Percentiles rank a stretch among this genome's conserved stretches.
These are phyloP conservation scores for Eurytoma californica DNA, from an alignment of 2,888 invertebrate genomes.

Conservation along the genomic window DNA sequence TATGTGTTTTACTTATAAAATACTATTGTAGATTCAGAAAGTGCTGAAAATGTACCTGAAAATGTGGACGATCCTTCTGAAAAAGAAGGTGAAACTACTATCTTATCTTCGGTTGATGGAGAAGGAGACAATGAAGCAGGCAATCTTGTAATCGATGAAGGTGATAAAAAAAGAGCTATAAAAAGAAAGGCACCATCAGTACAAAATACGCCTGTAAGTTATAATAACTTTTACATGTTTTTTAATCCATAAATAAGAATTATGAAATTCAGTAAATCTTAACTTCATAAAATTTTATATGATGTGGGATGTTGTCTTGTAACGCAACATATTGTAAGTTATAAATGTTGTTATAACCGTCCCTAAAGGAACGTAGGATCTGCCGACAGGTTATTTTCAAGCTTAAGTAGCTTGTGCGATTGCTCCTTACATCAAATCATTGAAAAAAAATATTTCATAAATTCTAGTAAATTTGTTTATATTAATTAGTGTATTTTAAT, in stretches of 20 bases:
- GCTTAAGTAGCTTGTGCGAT: conserved; percentile 76
- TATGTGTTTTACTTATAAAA: conserved; percentile 18
- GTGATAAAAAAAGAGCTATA: conserved; percentile 70
- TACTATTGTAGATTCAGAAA: conserved; percentile 37
- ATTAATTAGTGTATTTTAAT: conserved; percentile 16
- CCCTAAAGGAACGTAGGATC: conserved; percentile 72
- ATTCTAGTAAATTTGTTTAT: conserved; percentile 8
- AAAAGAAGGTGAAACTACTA: conserved; percentile 57
- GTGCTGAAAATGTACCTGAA: conserved; percentile 55
- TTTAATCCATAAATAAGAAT: too few species aligned
- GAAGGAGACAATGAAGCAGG: conserved; percentile 70
- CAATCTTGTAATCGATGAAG: conserved; percentile 71
- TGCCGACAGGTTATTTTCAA: conserved; percentile 76
- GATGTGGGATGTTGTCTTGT: neutral
- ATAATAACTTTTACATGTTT: too few species aligned
- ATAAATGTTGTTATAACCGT: conserved; percentile 47
- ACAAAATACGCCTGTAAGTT: conserved; percentile 66
- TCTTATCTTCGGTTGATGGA: conserved; percentile 57
- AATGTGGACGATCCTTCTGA: conserved; percentile 57
- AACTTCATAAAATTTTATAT: too few species aligned
- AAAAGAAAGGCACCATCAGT: conserved; percentile 66
- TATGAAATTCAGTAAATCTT: too few species aligned
- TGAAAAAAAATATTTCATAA: conserved; percentile 8
- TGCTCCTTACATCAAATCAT: conserved; percentile 72
- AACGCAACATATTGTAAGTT: conserved; percentile 40